phyloP scores from a whole-genome alignment of 2,888 invertebrate genomes.

The Gryllus longicercus region DNA sequence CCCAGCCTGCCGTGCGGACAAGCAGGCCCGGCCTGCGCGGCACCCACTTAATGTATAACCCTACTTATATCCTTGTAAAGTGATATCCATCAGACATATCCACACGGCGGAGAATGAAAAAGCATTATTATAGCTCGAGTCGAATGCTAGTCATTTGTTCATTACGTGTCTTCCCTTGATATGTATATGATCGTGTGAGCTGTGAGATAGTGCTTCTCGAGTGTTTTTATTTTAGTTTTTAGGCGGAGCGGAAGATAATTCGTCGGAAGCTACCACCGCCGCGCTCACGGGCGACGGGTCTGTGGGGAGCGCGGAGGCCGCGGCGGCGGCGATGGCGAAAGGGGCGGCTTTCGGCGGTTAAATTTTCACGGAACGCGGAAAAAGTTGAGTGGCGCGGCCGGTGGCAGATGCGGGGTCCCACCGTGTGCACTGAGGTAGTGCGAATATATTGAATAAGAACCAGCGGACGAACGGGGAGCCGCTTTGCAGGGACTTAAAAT shows the following conservation, averaged over 20 bases:
- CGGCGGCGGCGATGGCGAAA: no score
- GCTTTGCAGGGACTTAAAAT: neutral
- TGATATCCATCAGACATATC: slow-evolving; percentile 3
- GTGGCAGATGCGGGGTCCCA: neutral
- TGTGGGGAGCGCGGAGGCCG: no score
- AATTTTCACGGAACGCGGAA: neutral
- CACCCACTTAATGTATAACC: neutral
- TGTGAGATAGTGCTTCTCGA: no score
- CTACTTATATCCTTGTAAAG: slow-evolving; percentile 1
- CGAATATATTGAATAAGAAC: neutral
- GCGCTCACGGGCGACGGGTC: no score
- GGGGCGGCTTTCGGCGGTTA: neutral
- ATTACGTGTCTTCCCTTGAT: neutral
- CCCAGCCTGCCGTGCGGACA: neutral
- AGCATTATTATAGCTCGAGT: neutral
- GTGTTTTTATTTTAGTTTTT: no score
- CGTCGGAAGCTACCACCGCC: no score
- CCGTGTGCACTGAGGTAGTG: neutral
- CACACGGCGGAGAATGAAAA: neutral
- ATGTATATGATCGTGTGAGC: no score
- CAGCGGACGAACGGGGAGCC: neutral
- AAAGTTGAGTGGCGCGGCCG: neutral
- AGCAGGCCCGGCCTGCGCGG: neutral
- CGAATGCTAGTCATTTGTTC: neutral
- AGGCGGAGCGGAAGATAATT: no score